phyloP scores from a whole-genome alignment of 2,113 vertebrate species.

The Cygnus buccinator region DNA sequence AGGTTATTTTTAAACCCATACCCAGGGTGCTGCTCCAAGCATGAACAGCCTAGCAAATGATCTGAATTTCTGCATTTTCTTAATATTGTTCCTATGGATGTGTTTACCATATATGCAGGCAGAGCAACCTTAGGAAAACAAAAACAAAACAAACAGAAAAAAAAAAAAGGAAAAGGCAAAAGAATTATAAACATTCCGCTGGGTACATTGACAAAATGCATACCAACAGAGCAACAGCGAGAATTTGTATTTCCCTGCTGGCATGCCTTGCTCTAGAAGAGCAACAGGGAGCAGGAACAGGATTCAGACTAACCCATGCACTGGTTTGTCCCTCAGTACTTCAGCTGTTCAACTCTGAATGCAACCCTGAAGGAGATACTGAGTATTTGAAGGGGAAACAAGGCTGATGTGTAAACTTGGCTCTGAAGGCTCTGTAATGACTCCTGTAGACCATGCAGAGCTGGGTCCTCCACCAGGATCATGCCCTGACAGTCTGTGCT shows the following conservation, averaged over 20 bases:
- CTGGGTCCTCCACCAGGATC: neutral
- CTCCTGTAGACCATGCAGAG: neutral
- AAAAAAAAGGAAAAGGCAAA: neutral
- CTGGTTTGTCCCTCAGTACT: rapidly evolving
- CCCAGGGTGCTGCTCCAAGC: conserved; percentile 21
- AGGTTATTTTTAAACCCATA: conserved; percentile 52
- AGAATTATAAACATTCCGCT: neutral
- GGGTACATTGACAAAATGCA: neutral
- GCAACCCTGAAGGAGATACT: neutral
- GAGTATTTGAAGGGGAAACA: neutral
- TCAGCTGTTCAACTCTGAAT: neutral
- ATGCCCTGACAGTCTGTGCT: too few species aligned
- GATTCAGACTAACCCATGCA: neutral
- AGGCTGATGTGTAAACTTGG: neutral
- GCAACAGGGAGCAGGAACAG: neutral
- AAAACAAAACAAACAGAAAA: neutral
- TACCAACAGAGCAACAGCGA: neutral
- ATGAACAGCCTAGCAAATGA: conserved; percentile 2
- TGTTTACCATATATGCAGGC: neutral
- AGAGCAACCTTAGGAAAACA: neutral
- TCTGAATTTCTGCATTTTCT: conserved; percentile 43
- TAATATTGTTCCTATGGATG: neutral
- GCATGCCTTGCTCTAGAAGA: neutral
- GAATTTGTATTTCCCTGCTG: neutral
- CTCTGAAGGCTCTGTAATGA: neutral